Evolutionary conservation across 2,888 invertebrate species (phyloP).

Genomic region (Melikaiella ostensackeni): DNA sequence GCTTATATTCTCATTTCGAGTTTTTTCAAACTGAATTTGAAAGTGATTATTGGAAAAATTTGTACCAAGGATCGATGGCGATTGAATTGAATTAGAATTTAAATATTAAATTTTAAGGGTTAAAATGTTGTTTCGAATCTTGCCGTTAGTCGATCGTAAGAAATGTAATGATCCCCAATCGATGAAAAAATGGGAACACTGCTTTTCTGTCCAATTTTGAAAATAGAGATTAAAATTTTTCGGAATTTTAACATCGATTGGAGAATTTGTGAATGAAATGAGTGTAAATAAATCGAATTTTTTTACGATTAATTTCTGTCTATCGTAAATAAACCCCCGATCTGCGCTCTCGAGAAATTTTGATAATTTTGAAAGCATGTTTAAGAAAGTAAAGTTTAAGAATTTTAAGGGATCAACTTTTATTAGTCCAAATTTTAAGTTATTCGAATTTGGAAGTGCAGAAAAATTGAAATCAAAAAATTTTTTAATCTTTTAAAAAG

Average conservation of each 20-base stretch:
- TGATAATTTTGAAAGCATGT: neutral
- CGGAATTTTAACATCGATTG: neutral
- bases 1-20: neutral
- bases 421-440: neutral
- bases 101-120: neutral
- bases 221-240: neutral
- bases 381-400: too few species aligned
- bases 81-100: neutral
- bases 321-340: neutral
- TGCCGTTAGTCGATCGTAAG: slow-evolving; percentile 12
- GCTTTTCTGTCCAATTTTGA: neutral
- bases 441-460: neutral
- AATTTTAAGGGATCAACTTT: neutral
- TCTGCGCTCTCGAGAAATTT: slow-evolving; percentile 22
- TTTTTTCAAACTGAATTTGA: neutral
- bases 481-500: neutral
- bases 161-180: slow-evolving; percentile 4
- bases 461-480: neutral
- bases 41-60: neutral
- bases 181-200: neutral
- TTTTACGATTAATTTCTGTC: slow-evolving; percentile 4
- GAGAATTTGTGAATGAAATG: neutral
- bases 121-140: slow-evolving; percentile 1
- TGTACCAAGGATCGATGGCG: neutral
- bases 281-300: slow-evolving; percentile 29